Evolutionary conservation across 2,113 vertebrate species (phyloP).

Genomic region (Cynopterus brachyotis): DNA sequence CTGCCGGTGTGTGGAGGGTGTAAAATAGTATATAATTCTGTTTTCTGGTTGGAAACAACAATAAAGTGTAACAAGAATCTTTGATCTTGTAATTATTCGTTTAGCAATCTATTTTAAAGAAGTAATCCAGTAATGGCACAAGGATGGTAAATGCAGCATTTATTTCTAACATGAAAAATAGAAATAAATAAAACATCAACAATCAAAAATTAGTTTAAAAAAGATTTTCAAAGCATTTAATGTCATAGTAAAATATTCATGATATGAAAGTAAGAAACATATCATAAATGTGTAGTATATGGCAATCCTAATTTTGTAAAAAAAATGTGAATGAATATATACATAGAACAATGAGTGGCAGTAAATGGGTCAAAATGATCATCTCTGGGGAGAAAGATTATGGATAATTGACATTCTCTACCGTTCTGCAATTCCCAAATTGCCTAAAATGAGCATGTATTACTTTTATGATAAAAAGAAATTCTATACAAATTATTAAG

Average conservation of each 20-base stretch:
- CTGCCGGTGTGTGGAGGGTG: neutral
- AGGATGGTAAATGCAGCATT: neutral
- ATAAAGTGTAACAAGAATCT: slow-evolving; percentile 20
- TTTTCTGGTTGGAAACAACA: neutral
- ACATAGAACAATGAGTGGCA: neutral
- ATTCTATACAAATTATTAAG: slow-evolving; percentile 37
- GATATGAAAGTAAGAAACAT: neutral
- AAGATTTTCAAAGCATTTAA: slow-evolving; percentile 2
- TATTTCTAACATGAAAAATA: slow-evolving; percentile 23
- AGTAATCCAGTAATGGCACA: neutral
- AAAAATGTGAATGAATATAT: neutral
- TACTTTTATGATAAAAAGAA: slow-evolving; percentile 56
- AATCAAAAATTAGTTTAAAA: neutral
- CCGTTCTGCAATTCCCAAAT: slow-evolving; percentile 54
- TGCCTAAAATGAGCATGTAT: slow-evolving; percentile 15
- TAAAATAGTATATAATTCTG: neutral
- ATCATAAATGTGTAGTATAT: neutral
- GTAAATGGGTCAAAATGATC: slow-evolving; percentile 21
- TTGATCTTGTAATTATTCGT: neutral
- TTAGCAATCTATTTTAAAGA: neutral
- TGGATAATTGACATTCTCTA: slow-evolving; percentile 37
- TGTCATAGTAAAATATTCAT: slow-evolving; percentile 11
- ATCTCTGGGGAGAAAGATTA: neutral
- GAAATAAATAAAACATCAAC: neutral
- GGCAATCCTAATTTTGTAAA: neutral